Conservation (phyloP, 2,888 invertebrate genomes). For the Arrhopalites spinosus region DNA sequence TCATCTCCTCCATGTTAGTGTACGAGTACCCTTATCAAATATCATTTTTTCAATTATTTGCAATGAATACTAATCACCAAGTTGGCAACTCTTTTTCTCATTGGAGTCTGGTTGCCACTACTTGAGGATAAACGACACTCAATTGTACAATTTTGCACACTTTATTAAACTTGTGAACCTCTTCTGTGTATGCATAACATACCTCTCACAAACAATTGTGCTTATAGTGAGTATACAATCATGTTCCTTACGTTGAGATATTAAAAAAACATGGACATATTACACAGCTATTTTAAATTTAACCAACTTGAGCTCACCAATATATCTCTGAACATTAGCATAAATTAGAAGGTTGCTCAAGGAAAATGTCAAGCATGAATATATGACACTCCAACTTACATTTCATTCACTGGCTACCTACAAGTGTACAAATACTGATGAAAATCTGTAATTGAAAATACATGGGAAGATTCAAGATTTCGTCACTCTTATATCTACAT, state of each 20-base stretch:
- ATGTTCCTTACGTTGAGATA: too few species aligned
- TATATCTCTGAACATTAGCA: not conserved
- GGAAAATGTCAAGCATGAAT: not conserved
- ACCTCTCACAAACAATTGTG: too few species aligned
- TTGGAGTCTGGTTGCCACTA: too few species aligned
- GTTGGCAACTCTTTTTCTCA: too few species aligned
- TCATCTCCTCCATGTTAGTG: too few species aligned
- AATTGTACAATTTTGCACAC: conserved; percentile 19
- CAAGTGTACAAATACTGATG: not conserved
- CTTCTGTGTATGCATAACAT: not conserved
- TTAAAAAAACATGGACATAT: not conserved
- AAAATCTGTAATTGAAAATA: not conserved
- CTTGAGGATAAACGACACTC: too few species aligned
- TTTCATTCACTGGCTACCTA: not conserved
- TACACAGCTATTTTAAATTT: not conserved
- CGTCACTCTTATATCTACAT: too few species aligned
- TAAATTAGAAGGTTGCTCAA: conserved; percentile 22
- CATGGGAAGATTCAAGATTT: too few species aligned
- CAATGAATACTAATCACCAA: too few species aligned
- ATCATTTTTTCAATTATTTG: too few species aligned
- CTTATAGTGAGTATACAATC: too few species aligned
- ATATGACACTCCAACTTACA: not conserved
- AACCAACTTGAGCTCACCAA: not conserved
- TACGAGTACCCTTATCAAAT: too few species aligned
- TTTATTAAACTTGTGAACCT: conserved; percentile 6